Evolutionary conservation across 2,888 invertebrate species (phyloP), one percentile per base, ranked within the genome.

Genomic region (Coremacera marginata): DNA sequence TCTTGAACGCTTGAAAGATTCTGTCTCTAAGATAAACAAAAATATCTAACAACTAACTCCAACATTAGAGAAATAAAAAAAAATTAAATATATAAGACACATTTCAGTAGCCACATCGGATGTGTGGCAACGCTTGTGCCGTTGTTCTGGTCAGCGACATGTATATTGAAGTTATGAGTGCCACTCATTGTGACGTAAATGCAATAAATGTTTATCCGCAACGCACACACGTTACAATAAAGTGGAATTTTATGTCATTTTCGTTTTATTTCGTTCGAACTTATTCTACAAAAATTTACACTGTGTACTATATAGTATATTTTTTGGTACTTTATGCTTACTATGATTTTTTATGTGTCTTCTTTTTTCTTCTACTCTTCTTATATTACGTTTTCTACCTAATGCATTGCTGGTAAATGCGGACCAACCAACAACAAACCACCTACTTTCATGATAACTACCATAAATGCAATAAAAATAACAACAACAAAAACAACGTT

Each of bases 131-230:
- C 22, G 19, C 19, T n/a, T 22, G 55, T 55, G 55, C 7, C 25
- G 2, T 60, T 27, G 57, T 11, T 9, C n/a, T n/a, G n/a, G n/a
- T n/a, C n/a, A 4, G 31, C 31, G 31, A 63, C 34, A 34, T 3
- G 19, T 14, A 16, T 11, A 44, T 44, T 2, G 44, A 7, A 63
- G 31, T 63, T 63, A 63, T 63, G 63, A 31, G 44, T 44, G 44
- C 44, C 44, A 27, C 25, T 25, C 63, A 34, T 34, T 31, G 5
- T 63, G 34, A 34, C 63, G 31, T 63, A 31, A 63, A 63, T 63
- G 31, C 63, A 63, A 63, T 31, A 63, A 63, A 63, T 63, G 63
- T 34, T 63, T 63, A 63, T 63, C 63, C 63, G 63, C 63, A 63
- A 63, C 14, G 22, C n/a, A 60, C 57, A 60, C 57, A 25, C 57